Evolutionary conservation across 2,113 vertebrate species (phyloP), one percentile per base, ranked within the genome.

Genomic region (Centropristis striata): DNA sequence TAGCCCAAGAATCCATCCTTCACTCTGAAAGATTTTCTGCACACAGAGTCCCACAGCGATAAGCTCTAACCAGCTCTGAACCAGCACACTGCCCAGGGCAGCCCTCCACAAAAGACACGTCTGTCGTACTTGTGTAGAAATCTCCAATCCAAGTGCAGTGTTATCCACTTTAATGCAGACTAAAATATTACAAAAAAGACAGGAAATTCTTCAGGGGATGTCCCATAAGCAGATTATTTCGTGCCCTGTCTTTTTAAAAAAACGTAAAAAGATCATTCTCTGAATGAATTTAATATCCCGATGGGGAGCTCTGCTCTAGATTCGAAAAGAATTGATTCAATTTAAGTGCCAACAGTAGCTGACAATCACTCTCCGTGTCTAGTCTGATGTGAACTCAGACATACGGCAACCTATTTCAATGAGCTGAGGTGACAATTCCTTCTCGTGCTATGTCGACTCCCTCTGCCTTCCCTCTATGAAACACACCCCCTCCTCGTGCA

Each of bases 1-100:
- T 85, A 50, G 90, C 83, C 88, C 91, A 84, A 71, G 88, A 55
- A 51, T 83, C 85, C 92, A 94, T 93, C 55, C 32, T 78, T 83
- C 6, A 42, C 55, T 25, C 60, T 71, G 47, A 73, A 61, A 77
- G 32, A 27, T 37, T 3, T 61, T 39, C 46, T 39, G 11, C 41
- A 16, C 71, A 59, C 69, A 25, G 16, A 70, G 60, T 84, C 71
- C 80, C 65, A 67, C 42, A 4, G 68, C 11, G 28, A 63, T 79
- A 25, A 66, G 55, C 72, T 86, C 58, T 49, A 4, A 53, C 54
- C 32, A 66, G 55, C 72, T 78, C 57, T 64, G 73, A 57, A 54
- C 27, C 74, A 73, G 75, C 16, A 6, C 41, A 53, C 59, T 51
- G 73, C 73, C 50, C 60, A 28, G 80, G 66, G 83, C 80, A 37